Evolutionary conservation across 1,140 invertebrate genomes (phyloP), one percentile per base, ranked within the genome.

Genomic region (Galendromus occidentalis): DNA sequence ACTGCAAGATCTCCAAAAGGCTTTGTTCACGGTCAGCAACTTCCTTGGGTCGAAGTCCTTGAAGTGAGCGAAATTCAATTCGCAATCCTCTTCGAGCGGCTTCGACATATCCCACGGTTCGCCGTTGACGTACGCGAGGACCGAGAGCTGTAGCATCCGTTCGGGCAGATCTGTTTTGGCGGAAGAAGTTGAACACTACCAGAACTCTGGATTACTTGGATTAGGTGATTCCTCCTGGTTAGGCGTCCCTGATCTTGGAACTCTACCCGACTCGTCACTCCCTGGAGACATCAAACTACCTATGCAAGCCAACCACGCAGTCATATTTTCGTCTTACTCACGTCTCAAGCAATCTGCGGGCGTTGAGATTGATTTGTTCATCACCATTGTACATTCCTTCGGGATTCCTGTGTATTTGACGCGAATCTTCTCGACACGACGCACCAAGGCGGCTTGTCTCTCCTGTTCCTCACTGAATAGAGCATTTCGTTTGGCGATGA

Each of bases 331-430:
- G 64, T 18, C 67, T 25, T 12, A 64, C 81, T 81, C 80, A 89
- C 86, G 92, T 79, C 82, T 85, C 1, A 91, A 87, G 78, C 91
- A 93, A 75, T 96, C 85, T 70, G 81, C 85, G 1, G 93, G 93
- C 1, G 92, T 96, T 0, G 92, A 96, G 4, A 96, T 76, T 69
- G 83, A 77, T 75, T 87, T 90, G 75, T 98, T 97, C 91, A 98
- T 95, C 17, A 87, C 73, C 41, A 96, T 75, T 2, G 80, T 83
- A 22, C 81, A 80, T 68, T 87, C 81, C 68, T 88, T 82, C 0
- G 86, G 83, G 4, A 80, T 71, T 0, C 86, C 87, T 65, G 81
- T 76, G 74, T 88, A 87, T 66, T 82, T 79, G 0, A 97, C 86
- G 76, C 88, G 80, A 66, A 96, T 91, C 78, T 96, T 97, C 72